These are phyloP conservation scores for Bos indicus DNA, from an alignment of 2,113 vertebrate genomes.

Conservation along the genomic window DNA sequence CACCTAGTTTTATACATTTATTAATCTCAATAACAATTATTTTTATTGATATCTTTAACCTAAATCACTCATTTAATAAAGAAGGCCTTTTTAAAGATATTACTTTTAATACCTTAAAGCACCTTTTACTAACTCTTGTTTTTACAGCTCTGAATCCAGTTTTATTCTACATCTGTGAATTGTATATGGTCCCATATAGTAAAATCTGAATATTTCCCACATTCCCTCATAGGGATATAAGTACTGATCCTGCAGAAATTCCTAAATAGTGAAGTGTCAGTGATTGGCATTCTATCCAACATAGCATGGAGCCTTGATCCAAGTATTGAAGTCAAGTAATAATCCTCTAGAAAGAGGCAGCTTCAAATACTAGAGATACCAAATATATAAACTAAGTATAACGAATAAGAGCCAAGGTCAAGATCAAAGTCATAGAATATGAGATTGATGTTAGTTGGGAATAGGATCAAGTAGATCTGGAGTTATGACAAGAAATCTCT, in stretches of 20 bases:
- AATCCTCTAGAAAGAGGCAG: not conserved
- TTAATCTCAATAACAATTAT: not conserved
- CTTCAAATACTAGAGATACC: not conserved
- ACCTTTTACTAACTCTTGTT: not conserved
- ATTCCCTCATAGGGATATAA: no score
- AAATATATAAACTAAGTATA: not conserved
- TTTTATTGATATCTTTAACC: not conserved
- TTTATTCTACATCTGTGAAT: not conserved
- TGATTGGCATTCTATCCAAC: not conserved
- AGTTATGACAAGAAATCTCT: not conserved
- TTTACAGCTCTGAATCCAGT: not conserved
- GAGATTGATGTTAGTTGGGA: not conserved
- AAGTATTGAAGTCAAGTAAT: not conserved
- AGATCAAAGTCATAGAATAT: not conserved
- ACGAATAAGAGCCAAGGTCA: not conserved
- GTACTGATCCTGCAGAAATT: not conserved
- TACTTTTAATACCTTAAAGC: not conserved
- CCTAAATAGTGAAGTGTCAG: not conserved
- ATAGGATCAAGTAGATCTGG: not conserved
- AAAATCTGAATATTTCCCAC: not conserved
- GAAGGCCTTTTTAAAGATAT: not conserved
- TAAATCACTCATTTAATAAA: not conserved
- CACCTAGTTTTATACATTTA: not conserved
- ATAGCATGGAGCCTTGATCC: not conserved
- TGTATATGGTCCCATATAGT: not conserved